These are phyloP conservation scores for Dichetophora obliterata DNA, from an alignment of 2,888 invertebrate genomes.

Conservation along the genomic window DNA sequence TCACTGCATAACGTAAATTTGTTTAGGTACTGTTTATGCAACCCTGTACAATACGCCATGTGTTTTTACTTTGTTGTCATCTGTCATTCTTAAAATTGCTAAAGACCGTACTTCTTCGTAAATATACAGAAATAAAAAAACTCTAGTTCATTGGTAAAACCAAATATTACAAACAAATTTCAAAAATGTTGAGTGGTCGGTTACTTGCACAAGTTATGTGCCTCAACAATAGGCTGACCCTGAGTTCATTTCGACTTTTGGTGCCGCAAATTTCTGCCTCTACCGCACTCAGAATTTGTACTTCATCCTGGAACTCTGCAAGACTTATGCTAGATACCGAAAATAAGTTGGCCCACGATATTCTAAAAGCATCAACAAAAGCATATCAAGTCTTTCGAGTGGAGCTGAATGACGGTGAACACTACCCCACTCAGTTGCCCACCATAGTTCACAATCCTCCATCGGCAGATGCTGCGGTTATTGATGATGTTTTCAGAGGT, in stretches of 20 bases:
- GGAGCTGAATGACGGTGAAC: slow-evolving; percentile 11
- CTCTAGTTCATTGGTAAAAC: not conserved
- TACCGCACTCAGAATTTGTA: slow-evolving; percentile 4
- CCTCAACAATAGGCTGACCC: not conserved
- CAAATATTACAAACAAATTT: not conserved
- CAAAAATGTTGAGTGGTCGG: not conserved
- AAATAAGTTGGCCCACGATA: slow-evolving; percentile 64
- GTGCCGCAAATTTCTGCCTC: not conserved
- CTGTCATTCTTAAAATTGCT: not conserved
- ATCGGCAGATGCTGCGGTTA: not conserved
- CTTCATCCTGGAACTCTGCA: slow-evolving; percentile 36
- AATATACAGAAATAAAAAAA: too few relatives aligned
- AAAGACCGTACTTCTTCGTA: too few relatives aligned
- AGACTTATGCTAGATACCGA: slow-evolving; percentile 62
- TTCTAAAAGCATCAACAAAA: slow-evolving; percentile 58
- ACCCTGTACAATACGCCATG: not conserved
- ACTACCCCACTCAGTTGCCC: slow-evolving; percentile 24
- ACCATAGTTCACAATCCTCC: slow-evolving; percentile 45
- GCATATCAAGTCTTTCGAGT: slow-evolving; percentile 58
- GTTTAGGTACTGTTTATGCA: not conserved
- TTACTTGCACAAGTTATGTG: not conserved
- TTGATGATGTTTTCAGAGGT: slow-evolving; percentile 51
- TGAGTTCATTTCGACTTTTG: not conserved
- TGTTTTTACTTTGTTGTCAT: not conserved
- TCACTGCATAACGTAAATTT: too few relatives aligned